Evolutionary conservation across 2,113 vertebrate genomes (phyloP).

Genomic region (Mus pahari): DNA sequence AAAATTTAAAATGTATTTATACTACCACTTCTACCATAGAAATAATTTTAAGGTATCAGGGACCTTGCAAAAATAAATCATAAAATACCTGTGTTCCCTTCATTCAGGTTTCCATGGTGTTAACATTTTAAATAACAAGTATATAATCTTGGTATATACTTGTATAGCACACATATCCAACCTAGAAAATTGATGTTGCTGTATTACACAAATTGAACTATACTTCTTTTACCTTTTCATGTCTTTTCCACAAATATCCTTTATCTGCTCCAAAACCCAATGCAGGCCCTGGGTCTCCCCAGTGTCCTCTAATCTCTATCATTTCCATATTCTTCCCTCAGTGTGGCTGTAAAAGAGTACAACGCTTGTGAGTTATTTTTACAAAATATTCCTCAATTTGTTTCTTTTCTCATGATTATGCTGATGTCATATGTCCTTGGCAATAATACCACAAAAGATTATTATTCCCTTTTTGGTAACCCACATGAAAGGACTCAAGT

Average conservation of each 20-base stretch:
- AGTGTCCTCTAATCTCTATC: too few relatives aligned
- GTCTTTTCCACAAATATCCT: neutral
- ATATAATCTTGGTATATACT: neutral
- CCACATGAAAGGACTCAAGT: neutral
- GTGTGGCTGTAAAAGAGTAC: neutral
- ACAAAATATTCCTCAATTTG: neutral
- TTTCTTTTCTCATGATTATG: neutral
- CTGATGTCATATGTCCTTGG: neutral
- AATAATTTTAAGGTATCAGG: neutral
- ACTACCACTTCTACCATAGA: neutral
- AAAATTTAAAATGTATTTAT: constrained; percentile 41
- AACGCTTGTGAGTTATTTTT: neutral
- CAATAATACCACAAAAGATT: neutral
- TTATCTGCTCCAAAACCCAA: neutral
- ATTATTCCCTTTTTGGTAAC: neutral
- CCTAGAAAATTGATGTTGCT: neutral
- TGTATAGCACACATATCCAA: neutral
- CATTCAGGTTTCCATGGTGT: neutral
- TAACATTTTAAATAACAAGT: neutral
- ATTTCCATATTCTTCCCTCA: neutral
- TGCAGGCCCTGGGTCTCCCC: neutral
- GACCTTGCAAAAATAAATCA: neutral
- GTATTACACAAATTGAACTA: neutral
- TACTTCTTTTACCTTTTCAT: neutral
- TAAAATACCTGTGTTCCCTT: neutral